Base-by-base conservation (phyloP, 2,113 vertebrate species). In the Tiliqua scincoides region DNA sequence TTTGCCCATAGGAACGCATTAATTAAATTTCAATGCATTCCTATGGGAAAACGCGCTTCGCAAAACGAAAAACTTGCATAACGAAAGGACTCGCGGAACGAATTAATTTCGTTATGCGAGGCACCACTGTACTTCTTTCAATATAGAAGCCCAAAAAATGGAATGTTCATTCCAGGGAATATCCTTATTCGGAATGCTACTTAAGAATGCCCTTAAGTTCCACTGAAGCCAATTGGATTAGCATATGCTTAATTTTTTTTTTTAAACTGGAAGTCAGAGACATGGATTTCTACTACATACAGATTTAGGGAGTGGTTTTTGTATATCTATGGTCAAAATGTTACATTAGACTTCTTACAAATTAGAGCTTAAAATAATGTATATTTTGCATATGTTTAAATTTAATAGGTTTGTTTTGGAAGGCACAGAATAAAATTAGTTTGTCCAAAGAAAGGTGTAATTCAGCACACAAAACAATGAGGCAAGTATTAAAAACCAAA, bases 401-500 rank as follows among this genome's bases (percentile, higher is more conserved):
- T 68, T 92, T 86, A 91, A 85, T 83, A 86, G 82, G 83, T 89
- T 80, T 91, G 88, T 77, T 80, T 73, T 2, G 11, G 71, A 89
- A 89, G 89, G 92, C 84, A 91, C 84, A 72, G 0, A 0, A 86
- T 6, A 1, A 84, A 82, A 90, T 89, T 93, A 92, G 94, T 94
- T 92, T 93, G 89, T 85, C 85, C 87, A 85, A 79, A 6, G 32
- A 90, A 93, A 88, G 67, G 85, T 85, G 84, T 15, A 91, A 90
- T 85, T 79, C 68, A 93, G 78, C 92, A 91, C 32, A 59, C 32
- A 73, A 82, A 91, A 91, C 87, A 79, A 68, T 70, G 84, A 82
- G 40, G 37, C 17, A 82, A 92, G 88, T 89, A 92, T 0, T 91
- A 91, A 89, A 94, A 95, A 82, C 80, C 78, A 87, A 91, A 54